A percentile compares a stretch with the other conserved stretches of the same genome.
Evolutionary conservation across 2,888 invertebrate species (phyloP).

Genomic region (Phanerotoma sp.): DNA sequence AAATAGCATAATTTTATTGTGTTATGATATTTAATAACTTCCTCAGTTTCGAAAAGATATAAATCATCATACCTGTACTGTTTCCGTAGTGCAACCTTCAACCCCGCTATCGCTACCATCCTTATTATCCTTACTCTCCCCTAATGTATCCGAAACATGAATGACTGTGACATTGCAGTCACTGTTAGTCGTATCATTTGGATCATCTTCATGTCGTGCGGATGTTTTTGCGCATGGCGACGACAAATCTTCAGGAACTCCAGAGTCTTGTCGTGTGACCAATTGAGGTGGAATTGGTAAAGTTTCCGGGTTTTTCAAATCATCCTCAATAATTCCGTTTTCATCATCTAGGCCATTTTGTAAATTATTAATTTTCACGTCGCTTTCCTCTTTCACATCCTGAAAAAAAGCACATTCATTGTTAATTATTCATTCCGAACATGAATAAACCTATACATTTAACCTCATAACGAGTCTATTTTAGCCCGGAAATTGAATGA

Average conservation of each 20-base stretch:
- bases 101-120: conserved; percentile 83
- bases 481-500: conserved; percentile 12
- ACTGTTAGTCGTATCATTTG: conserved; percentile 44
- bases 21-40: too few relatives aligned
- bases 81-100: conserved; percentile 64
- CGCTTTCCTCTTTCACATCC: conserved; percentile 22
- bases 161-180: conserved; percentile 53
- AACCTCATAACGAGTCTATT: conserved; percentile 1
- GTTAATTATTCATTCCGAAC: background rate
- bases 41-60: too few relatives aligned
- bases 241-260: conserved; percentile 50
- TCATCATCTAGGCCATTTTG: background rate
- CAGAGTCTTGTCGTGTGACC: conserved; percentile 51
- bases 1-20: too few relatives aligned
- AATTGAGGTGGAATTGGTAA: conserved; percentile 35
- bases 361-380: background rate
- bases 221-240: conserved; percentile 39
- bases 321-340: conserved; percentile 8
- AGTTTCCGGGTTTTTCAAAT: conserved; percentile 1
- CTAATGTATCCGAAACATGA: conserved; percentile 38
- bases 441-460: too few relatives aligned
- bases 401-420: conserved; percentile 7
- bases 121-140: conserved; percentile 50
- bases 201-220: conserved; percentile 36
- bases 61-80: conserved; percentile 50